phyloP scores from a whole-genome alignment of 2,113 vertebrate genomes.

The Amphiprion ocellaris region DNA sequence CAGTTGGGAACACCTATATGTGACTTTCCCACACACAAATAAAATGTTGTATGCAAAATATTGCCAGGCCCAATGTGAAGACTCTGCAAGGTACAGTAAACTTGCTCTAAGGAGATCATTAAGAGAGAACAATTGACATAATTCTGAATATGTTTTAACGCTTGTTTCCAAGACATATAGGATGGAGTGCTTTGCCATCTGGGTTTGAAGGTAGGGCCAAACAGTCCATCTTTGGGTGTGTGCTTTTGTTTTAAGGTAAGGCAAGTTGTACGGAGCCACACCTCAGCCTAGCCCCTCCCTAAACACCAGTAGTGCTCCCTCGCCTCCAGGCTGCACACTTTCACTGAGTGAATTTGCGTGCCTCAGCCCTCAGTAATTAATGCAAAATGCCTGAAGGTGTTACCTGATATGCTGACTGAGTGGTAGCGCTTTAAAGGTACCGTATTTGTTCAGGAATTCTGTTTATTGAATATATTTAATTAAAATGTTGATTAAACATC shows the following conservation, averaged over 20 bases:
- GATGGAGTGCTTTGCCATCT: background rate
- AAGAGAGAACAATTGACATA: background rate
- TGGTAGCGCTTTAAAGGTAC: background rate
- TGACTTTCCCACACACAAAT: constrained; percentile 39
- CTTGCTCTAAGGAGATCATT: background rate
- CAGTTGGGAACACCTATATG: constrained; percentile 16
- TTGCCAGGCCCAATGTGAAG: background rate
- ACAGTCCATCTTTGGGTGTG: constrained; percentile 8
- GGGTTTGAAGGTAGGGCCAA: background rate
- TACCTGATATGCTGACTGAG: background rate
- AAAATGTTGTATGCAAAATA: constrained; percentile 7
- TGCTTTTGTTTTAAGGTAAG: background rate
- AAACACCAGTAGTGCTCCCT: constrained; percentile 19
- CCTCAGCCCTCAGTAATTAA: constrained; percentile 22
- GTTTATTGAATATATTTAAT: too few relatives aligned
- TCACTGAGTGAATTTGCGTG: constrained; percentile 49
- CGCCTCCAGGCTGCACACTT: constrained; percentile 45
- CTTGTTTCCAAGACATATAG: too few relatives aligned
- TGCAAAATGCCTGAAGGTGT: background rate
- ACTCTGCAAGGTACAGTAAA: background rate
- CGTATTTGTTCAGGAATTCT: background rate
- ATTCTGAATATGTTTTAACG: background rate
- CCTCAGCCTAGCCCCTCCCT: constrained; percentile 37
- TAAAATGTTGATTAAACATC: too few relatives aligned
- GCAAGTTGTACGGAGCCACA: constrained; percentile 19